Conservation (phyloP, 2,797 vertebrate species). For the Champsocephalus esox region DNA sequence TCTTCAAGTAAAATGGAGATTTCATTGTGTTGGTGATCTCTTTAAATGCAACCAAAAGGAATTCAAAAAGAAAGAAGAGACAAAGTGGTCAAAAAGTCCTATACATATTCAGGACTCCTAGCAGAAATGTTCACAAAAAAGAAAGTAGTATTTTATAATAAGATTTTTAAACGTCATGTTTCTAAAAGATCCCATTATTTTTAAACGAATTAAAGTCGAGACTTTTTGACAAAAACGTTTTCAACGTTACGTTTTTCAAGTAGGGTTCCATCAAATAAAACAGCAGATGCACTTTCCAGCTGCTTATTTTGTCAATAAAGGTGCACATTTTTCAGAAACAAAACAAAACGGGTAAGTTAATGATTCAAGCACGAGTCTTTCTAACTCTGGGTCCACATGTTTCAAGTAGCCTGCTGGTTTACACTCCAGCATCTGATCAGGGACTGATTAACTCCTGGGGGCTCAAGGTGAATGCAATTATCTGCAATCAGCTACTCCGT, state of each 20-base stretch:
- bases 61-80: not conserved
- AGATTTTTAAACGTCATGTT: not conserved
- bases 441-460: conserved; percentile 37
- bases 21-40: not conserved
- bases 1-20: not conserved
- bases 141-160: not conserved
- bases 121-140: not conserved
- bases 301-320: not conserved
- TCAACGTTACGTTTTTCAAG: too few species aligned
- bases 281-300: not conserved
- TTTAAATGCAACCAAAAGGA: not conserved
- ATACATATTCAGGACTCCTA: not conserved
- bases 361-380: conserved; percentile 7
- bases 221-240: too few species aligned
- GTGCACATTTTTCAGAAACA: not conserved
- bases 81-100: conserved; percentile 2
- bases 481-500: conserved; percentile 46
- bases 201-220: too few species aligned
- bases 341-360: conserved; percentile 17
- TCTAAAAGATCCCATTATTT: not conserved
- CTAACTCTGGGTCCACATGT: conserved; percentile 23
- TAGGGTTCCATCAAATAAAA: not conserved
- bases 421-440: conserved; percentile 44
- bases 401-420: conserved; percentile 35
- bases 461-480: conserved; percentile 48